Evolutionary conservation across 2,888 invertebrate genomes (phyloP).

Genomic region (Mesochorus sp.): DNA sequence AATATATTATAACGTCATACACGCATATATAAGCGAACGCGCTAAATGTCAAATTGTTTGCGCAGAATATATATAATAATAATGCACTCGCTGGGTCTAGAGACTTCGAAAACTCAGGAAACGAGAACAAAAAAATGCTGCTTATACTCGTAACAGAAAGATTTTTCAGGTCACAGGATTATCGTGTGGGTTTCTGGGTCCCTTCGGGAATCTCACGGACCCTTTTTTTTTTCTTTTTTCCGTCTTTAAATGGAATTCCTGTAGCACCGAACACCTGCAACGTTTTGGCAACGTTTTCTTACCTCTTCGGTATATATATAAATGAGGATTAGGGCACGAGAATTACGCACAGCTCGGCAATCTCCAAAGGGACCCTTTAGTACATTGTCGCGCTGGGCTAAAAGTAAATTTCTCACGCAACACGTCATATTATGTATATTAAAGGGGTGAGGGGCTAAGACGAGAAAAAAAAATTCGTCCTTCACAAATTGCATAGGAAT

Average conservation of each 20-base stretch:
- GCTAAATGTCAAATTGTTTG: no score
- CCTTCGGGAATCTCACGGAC: constrained; percentile 14
- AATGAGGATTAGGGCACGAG: background rate
- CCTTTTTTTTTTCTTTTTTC: constrained; percentile 8
- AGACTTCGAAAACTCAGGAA: constrained; percentile 1
- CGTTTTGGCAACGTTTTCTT: constrained; percentile 6
- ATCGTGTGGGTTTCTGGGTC: background rate
- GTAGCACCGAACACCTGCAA: constrained; percentile 14
- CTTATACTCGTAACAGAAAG: no score
- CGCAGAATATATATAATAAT: no score
- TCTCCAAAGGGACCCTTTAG: no score
- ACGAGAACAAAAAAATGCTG: background rate
- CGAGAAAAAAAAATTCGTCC: constrained; percentile 19
- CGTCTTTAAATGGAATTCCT: background rate
- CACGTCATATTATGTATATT: background rate
- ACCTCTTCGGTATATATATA: background rate
- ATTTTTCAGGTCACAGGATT: constrained; percentile 37
- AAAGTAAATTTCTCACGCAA: constrained; percentile 40
- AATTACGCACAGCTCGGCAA: no score
- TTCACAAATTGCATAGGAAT: background rate
- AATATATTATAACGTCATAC: background rate
- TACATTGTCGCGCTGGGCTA: background rate
- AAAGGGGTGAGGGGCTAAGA: background rate
- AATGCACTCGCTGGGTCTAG: no score
- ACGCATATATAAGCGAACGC: background rate